phyloP scores from a whole-genome alignment of 2,888 invertebrate species.

The Ormyrus labotus region DNA sequence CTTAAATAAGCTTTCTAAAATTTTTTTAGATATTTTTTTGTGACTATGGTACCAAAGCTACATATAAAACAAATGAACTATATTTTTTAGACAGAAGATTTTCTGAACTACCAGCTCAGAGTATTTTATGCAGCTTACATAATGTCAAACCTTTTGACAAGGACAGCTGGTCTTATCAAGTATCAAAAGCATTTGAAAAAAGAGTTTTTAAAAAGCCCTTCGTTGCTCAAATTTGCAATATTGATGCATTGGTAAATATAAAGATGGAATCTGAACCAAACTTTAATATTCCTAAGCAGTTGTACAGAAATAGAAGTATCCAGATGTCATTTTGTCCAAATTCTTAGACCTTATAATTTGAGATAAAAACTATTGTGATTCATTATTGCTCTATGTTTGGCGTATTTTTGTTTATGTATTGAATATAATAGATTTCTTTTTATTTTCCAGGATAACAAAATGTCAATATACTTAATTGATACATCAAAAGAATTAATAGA shows the following conservation, averaged over 20 bases:
- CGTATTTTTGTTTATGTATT: not conserved
- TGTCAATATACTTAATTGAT: slow-evolving; percentile 33
- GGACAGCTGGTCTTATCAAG: slow-evolving; percentile 61
- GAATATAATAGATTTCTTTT: not conserved
- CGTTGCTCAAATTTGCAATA: slow-evolving; percentile 7
- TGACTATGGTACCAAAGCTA: slow-evolving; percentile 69
- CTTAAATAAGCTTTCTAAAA: slow-evolving; percentile 26
- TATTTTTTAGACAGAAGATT: slow-evolving; percentile 67
- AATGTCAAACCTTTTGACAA: slow-evolving; percentile 63
- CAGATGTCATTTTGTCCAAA: too few species aligned
- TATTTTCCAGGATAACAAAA: slow-evolving; percentile 33
- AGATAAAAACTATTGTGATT: not conserved
- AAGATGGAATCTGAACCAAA: too few species aligned
- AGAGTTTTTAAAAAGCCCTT: slow-evolving; percentile 56
- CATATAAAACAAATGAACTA: slow-evolving; percentile 61
- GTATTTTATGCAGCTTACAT: slow-evolving; percentile 69
- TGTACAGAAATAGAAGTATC: too few species aligned
- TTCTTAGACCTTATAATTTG: not conserved
- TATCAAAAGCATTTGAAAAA: slow-evolving; percentile 59
- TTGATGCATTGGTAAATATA: slow-evolving; percentile 32
- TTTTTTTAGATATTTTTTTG: slow-evolving; percentile 68
- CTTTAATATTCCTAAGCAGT: too few species aligned
- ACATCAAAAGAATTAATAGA: not conserved
- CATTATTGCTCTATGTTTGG: not conserved
- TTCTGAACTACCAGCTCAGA: slow-evolving; percentile 67